Conservation (phyloP, 2,113 vertebrate species). For the Apteryx owenii region DNA sequence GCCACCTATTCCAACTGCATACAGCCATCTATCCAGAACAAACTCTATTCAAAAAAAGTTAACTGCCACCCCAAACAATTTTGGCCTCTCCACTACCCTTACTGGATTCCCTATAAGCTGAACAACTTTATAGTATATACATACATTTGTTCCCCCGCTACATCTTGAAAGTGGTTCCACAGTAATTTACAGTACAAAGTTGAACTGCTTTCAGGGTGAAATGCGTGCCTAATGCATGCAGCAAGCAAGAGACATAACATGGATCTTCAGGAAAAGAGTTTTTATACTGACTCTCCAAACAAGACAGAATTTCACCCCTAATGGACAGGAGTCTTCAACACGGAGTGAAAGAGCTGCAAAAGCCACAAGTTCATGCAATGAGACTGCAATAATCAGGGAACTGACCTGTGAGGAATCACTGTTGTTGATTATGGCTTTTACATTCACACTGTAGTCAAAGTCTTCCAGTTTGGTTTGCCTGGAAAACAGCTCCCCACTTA, state of each 20-base stretch:
- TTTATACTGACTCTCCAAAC: neutral
- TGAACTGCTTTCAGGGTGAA: neutral
- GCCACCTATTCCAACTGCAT: neutral
- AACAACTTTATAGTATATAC: neutral
- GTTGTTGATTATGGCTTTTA: conserved; percentile 67
- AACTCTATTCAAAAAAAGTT: neutral
- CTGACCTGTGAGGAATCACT: conserved; percentile 76
- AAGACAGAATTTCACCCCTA: neutral
- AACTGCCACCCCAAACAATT: neutral
- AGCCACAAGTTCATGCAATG: neutral
- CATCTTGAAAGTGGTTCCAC: neutral
- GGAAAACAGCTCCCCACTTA: conserved; percentile 79
- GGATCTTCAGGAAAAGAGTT: neutral
- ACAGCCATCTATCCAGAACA: neutral
- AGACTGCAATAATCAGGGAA: neutral
- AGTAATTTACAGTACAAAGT: neutral
- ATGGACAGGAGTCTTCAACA: neutral
- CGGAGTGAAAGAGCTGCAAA: neutral
- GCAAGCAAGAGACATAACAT: neutral
- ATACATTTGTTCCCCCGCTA: neutral
- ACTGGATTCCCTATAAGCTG: rapidly evolving
- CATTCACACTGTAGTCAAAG: conserved; percentile 70
- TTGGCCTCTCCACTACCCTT: neutral
- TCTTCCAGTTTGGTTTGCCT: conserved; percentile 39
- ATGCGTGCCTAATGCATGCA: too few species aligned